These are phyloP conservation scores for Drosophila affinis DNA, from an alignment of 2,888 invertebrate species.

Conservation along the genomic window DNA sequence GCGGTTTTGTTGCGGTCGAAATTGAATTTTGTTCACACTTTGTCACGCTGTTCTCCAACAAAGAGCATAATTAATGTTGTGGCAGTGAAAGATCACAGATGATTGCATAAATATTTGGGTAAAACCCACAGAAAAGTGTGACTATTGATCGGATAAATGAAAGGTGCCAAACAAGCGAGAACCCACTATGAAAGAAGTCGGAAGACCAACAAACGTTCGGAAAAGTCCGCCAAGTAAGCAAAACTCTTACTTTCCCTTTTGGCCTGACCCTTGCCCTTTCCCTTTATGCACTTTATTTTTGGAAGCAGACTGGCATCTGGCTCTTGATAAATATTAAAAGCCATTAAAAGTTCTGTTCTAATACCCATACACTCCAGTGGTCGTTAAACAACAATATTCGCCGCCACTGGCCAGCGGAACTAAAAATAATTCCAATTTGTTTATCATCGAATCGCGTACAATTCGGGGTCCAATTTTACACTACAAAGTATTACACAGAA, in stretches of 20 bases:
- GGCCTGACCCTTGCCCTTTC: background rate
- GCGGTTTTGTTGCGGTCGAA: constrained; percentile 64
- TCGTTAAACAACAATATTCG: constrained; percentile 67
- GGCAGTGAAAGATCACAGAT: constrained; percentile 16
- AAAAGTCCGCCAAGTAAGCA: constrained; percentile 75
- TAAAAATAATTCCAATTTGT: constrained; percentile 58
- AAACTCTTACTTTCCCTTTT: background rate
- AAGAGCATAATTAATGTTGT: constrained; percentile 26
- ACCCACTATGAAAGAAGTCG: constrained; percentile 77
- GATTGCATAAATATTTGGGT: constrained; percentile 31
- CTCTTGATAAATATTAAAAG: constrained; percentile 62
- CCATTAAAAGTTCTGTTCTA: constrained; percentile 59
- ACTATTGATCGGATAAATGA: constrained; percentile 66
- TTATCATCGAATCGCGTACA: constrained; percentile 54
- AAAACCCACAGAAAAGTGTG: constrained; percentile 25
- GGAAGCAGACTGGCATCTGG: constrained; percentile 54
- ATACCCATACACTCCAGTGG: constrained; percentile 63
- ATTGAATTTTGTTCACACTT: constrained; percentile 58
- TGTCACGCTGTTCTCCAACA: constrained; percentile 23
- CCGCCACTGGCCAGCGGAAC: constrained; percentile 29
- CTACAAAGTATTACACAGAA: constrained; percentile 34
- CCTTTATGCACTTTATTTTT: constrained; percentile 26
- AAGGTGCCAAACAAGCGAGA: constrained; percentile 72
- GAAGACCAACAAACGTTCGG: constrained; percentile 76
- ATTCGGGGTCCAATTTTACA: constrained; percentile 49